A percentile compares a stretch with the other conserved stretches of the same genome.
These are phyloP conservation scores for Noctua janthe DNA, from an alignment of 2,888 invertebrate genomes.

Conservation along the genomic window DNA sequence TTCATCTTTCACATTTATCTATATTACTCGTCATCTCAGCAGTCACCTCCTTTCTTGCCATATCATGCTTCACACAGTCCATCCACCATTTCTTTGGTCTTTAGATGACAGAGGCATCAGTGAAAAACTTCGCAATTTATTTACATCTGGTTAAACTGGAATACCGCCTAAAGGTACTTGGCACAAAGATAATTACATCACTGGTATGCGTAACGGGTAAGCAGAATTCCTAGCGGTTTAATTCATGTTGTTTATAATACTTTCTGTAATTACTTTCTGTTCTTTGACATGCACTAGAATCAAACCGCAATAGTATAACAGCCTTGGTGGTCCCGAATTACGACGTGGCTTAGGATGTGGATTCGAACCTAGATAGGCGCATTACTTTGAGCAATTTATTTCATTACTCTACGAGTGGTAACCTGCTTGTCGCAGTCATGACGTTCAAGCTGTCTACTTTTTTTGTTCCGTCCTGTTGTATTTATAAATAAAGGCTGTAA, in stretches of 20 bases:
- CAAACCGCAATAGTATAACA: neutral
- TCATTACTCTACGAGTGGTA: too few relatives aligned
- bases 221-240: slow-evolving; percentile 28
- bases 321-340: neutral
- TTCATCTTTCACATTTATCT: neutral
- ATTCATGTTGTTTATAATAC: neutral
- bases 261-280: neutral
- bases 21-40: neutral
- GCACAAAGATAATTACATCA: slow-evolving; percentile 21
- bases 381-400: neutral
- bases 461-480: too few relatives aligned
- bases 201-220: slow-evolving; percentile 31
- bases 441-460: too few relatives aligned
- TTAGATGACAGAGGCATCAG: neutral
- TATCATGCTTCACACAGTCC: neutral
- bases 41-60: neutral
- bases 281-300: neutral
- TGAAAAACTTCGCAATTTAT: neutral
- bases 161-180: neutral
- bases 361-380: neutral
- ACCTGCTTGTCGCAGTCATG: too few relatives aligned
- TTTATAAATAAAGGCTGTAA: too few relatives aligned
- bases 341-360: neutral
- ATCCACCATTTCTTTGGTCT: neutral
- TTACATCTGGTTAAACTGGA: slow-evolving; percentile 22